Conservation (phyloP, 1,140 invertebrate species). For the Euborellia annulipes region DNA sequence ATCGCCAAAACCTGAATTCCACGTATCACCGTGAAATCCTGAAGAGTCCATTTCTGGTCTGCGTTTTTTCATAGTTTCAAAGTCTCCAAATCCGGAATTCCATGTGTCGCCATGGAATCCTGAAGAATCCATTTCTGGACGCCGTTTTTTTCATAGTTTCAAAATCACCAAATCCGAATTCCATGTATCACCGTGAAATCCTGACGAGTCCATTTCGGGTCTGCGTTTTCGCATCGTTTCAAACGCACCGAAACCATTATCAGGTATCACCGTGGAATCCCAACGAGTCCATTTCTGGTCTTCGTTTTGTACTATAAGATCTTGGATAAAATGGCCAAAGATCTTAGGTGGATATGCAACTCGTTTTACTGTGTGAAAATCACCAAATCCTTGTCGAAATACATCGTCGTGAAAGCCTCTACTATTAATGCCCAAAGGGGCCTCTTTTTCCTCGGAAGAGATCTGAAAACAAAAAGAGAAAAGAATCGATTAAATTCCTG, state of each 20-base stretch:
- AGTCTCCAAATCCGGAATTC: conserved; percentile 31
- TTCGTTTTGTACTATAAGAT: too few relatives aligned
- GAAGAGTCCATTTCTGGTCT: conserved; percentile 25
- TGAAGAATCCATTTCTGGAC: conserved; percentile 29
- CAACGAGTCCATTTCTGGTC: conserved; percentile 15
- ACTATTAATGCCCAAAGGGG: too few relatives aligned
- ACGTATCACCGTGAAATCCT: conserved; percentile 27
- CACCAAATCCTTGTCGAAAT: conserved; percentile 23
- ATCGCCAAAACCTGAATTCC: conserved; percentile 30
- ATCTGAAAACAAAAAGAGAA: too few relatives aligned
- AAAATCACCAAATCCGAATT: too few relatives aligned
- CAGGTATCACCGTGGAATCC: conserved; percentile 25
- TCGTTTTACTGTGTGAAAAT: conserved; percentile 19
- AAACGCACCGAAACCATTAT: conserved; percentile 21
- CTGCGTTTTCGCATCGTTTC: too few relatives aligned
- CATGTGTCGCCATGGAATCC: conserved; percentile 32
- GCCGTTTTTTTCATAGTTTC: neutral
- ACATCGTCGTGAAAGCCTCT: conserved; percentile 21
- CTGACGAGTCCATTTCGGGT: too few relatives aligned
- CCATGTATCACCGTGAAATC: too few relatives aligned
- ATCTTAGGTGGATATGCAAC: too few relatives aligned
- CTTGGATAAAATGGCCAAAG: too few relatives aligned
- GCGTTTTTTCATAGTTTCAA: conserved; percentile 29
- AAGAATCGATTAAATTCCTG: too few relatives aligned
- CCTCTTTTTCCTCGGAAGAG: too few relatives aligned